Evolutionary conservation across 2,888 invertebrate species (phyloP), one percentile per base, ranked within the genome.

Genomic region (Drosophila birchii): DNA sequence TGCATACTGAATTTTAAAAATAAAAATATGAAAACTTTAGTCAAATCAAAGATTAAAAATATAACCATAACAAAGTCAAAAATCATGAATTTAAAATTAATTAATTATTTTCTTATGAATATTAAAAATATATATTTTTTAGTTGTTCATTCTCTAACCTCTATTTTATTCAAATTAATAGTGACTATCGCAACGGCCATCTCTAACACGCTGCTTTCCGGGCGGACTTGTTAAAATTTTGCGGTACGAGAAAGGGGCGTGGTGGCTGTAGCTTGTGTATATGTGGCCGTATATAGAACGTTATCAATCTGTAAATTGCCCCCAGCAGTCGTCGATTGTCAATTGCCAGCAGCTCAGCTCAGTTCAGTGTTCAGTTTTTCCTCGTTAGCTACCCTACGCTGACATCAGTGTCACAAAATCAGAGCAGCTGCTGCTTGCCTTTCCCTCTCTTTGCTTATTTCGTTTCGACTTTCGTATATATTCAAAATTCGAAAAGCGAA

Each of bases 351-450:
- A 54, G 54, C 54, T 39, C 39, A 54, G 54, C 54, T 39, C 39
- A 34, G 45, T 38, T 41, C n/a, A n/a, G 56, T 41, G 47, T 47
- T 29, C 29, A 29, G 45, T 39, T 41, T 55, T 38, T 47, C 26
- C 11, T 49, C 32, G 49, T 55, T 55, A 49, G 55, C n/a, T 32
- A 53, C 20, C 38, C 34, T 53, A 20, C 49, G 44, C 49, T 55
- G 54, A 74, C 60, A 71, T 60, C 61, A 43, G 16, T 71, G 74
- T 73, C 71, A 73, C n/a, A 32, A 43, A 55, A 38, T 26, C 32
- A 47, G 23, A 47, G 23, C 20, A 20, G 56, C 49, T 73, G 56
- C 49, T 73, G 43, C 36, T 23, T 20, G 34, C 39, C 47, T 36
- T 62, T 55, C 20, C 43, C 2, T 23, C 20, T 38, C 20, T 38